A percentile compares a stretch with the other conserved stretches of the same genome.
These are phyloP conservation scores for Crocuta crocuta DNA, from an alignment of 2,113 vertebrate genomes.

Conservation along the genomic window DNA sequence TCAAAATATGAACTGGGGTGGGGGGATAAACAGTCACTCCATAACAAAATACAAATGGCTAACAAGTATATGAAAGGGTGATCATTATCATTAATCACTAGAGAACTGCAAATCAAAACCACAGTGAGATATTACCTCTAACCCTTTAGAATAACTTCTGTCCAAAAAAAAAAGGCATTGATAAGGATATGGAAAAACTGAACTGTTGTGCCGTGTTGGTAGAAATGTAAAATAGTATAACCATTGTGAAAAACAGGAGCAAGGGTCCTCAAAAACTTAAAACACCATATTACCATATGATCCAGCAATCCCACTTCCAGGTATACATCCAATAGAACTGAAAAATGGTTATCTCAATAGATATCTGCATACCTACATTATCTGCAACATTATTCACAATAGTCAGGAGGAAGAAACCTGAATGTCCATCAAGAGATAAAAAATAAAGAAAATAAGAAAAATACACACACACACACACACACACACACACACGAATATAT, in stretches of 20 bases:
- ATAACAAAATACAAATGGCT: background rate
- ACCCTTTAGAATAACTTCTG: background rate
- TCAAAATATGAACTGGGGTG: background rate
- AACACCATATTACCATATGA: background rate
- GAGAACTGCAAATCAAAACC: background rate
- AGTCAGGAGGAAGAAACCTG: background rate
- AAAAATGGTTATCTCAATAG: background rate
- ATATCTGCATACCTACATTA: background rate
- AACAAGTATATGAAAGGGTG: background rate
- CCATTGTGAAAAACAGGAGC: background rate
- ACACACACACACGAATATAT: background rate
- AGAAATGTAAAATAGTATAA: background rate
- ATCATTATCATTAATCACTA: background rate
- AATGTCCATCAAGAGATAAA: background rate
- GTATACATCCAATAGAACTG: background rate
- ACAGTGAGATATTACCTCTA: background rate
- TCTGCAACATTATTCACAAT: background rate
- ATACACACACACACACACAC: background rate
- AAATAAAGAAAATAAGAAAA: background rate
- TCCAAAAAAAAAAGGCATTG: background rate
- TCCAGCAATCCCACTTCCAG: background rate
- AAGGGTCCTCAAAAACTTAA: slow-evolving; percentile 5
- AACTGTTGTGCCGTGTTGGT: background rate
- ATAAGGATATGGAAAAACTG: background rate
- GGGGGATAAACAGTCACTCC: background rate